phyloP scores from a whole-genome alignment of 1,140 invertebrate genomes.

The Saccostrea glomerata region DNA sequence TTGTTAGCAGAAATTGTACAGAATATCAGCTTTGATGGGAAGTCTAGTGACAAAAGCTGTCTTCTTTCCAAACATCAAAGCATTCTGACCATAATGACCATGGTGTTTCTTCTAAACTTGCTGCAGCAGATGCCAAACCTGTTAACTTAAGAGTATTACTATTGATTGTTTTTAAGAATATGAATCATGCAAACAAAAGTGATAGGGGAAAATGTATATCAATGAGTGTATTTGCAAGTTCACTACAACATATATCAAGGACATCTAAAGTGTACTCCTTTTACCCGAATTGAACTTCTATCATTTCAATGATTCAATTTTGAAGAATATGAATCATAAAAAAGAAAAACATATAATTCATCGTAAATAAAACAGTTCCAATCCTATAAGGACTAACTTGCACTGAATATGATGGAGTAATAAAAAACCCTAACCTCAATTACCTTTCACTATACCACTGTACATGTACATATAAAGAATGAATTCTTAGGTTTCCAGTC shows the following conservation, averaged over 20 bases:
- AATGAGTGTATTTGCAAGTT: too few species aligned
- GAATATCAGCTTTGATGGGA: conserved; percentile 29
- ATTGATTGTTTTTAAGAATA: background rate
- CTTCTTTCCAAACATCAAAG: conserved; percentile 23
- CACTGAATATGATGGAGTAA: too few species aligned
- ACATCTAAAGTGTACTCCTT: too few species aligned
- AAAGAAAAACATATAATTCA: too few species aligned
- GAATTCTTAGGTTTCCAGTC: background rate
- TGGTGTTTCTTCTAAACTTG: background rate
- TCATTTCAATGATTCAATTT: too few species aligned
- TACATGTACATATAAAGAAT: too few species aligned
- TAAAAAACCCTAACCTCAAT: background rate
- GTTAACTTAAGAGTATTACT: background rate
- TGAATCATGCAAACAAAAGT: background rate
- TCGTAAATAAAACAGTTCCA: too few species aligned
- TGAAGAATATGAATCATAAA: too few species aligned
- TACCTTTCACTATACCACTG: background rate
- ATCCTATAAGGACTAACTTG: too few species aligned
- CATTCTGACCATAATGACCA: conserved; percentile 5
- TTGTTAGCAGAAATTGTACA: conserved; percentile 9
- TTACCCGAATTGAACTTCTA: too few species aligned
- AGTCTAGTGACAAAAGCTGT: conserved; percentile 19
- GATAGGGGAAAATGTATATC: too few species aligned
- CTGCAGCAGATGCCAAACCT: background rate
- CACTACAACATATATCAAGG: too few species aligned